Evolutionary conservation across 2,797 vertebrate genomes (phyloP).

Genomic region (Arrhamphus sclerolepis): DNA sequence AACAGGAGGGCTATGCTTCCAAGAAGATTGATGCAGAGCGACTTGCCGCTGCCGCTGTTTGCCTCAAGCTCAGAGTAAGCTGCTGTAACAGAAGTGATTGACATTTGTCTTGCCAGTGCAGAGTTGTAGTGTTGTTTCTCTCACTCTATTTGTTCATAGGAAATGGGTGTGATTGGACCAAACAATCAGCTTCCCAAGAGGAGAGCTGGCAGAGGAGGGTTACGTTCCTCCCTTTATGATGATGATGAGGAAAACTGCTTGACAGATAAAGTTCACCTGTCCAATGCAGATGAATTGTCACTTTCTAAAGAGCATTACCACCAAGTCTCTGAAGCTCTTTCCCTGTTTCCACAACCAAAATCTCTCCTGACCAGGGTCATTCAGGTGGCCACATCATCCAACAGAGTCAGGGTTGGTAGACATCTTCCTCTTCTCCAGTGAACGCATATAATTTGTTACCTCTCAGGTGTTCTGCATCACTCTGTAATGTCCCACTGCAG

Average conservation of each 20-base stretch:
- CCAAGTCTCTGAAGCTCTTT: constrained; percentile 81
- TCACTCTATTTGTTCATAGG: constrained; percentile 67
- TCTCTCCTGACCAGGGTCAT: constrained; percentile 86
- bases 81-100: not conserved
- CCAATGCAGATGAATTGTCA: constrained; percentile 49
- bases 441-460: not conserved
- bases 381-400: constrained; percentile 87
- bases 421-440: not conserved
- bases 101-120: accelerated
- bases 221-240: constrained; percentile 45
- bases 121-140: not conserved
- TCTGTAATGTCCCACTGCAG: constrained; percentile 54
- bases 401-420: constrained; percentile 80
- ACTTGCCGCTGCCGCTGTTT: constrained; percentile 90
- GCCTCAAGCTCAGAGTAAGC: constrained; percentile 88
- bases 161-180: constrained; percentile 90
- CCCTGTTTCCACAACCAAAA: constrained; percentile 89
- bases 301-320: constrained; percentile 56
- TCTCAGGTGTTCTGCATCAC: accelerated
- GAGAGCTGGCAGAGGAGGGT: constrained; percentile 49
- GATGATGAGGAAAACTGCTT: constrained; percentile 73
- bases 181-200: constrained; percentile 82
- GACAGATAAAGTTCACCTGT: constrained; percentile 50
- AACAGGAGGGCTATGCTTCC: constrained; percentile 88
- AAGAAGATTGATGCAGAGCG: constrained; percentile 90